Evolutionary conservation across 2,797 vertebrate genomes (phyloP), one percentile per base, ranked within the genome.

Genomic region (Columba guinea): DNA sequence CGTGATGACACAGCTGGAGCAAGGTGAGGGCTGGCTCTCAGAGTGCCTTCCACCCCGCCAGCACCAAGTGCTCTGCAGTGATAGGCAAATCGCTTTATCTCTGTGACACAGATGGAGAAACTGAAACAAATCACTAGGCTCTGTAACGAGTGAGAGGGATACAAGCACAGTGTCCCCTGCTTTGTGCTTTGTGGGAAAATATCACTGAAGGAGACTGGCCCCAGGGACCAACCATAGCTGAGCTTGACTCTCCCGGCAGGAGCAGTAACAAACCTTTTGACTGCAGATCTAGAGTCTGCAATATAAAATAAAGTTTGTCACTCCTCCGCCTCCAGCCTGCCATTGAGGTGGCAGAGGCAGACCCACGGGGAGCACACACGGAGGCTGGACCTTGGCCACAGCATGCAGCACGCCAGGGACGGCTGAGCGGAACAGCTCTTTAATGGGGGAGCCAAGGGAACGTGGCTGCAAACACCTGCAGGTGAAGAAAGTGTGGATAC

Each of bases 51-150:
- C 68, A 55, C 52, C 27, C 87, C 52, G 76, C 44, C 64, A 77
- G 52, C 1, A 0, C 88, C 92, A 89, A 93, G 71, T 82, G 91
- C 68, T 95, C 75, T 75, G 73, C 68, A 78, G 79, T 9, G 73
- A 87, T 92, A 95, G 90, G 89, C 86, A 95, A 89, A 94, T 80
- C 19, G 0, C 76, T 92, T 89, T 87, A 88, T 87, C 84, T 86
- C 90, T 64, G 34, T 76, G 69, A 71, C 80, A 53, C 69, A 87
- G 92, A 76, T 51, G 48, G 87, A 75, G 70, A 94, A 76, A 62
- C 56, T 83, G 94, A 93, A 87, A 93, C 85, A 94, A 93, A 93
- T 89, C 91, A 78, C 60, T 71, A 32, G 56, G 24, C 51, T 78
- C 89, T 80, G 62, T 65, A 76, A 81, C 23, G 80, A 94, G 67